Conservation (phyloP, 2,797 vertebrate species). For the Cottoperca gobio region DNA sequence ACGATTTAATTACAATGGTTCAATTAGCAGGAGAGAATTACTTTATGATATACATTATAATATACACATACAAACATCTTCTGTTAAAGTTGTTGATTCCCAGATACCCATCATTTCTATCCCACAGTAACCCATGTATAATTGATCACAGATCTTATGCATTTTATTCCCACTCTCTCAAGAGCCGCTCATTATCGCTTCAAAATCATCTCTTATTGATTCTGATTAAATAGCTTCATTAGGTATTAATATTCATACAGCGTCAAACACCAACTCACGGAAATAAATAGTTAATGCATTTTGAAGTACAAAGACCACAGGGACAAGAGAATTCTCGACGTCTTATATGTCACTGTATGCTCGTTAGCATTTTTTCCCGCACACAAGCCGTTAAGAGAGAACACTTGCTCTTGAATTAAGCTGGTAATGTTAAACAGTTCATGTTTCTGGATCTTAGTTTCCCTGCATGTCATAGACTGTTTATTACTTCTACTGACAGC, state of each 20-base stretch:
- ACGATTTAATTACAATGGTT: constrained; percentile 4
- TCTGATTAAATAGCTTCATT: constrained; percentile 61
- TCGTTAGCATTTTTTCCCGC: constrained; percentile 31
- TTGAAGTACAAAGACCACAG: constrained; percentile 29
- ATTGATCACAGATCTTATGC: constrained; percentile 48
- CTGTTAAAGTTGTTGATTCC: constrained; percentile 25
- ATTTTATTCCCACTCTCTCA: constrained; percentile 40
- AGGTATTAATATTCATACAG: constrained; percentile 40
- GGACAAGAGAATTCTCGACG: neutral
- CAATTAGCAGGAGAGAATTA: constrained; percentile 29
- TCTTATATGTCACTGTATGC: constrained; percentile 19
- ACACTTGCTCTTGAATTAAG: neutral
- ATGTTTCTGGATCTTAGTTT: neutral
- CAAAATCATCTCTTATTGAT: constrained; percentile 59
- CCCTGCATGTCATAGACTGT: neutral
- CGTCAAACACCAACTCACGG: constrained; percentile 29
- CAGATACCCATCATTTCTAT: constrained; percentile 28
- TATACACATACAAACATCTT: neutral
- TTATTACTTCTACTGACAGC: constrained; percentile 9
- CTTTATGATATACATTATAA: neutral
- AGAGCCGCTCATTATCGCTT: constrained; percentile 40
- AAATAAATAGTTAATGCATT: constrained; percentile 59
- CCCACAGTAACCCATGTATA: constrained; percentile 48
- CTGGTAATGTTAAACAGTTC: constrained; percentile 3
- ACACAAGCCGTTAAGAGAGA: neutral